Conservation (phyloP, 35 echinoderm and acorn worm species). For the Ophioderma brevispina region DNA sequence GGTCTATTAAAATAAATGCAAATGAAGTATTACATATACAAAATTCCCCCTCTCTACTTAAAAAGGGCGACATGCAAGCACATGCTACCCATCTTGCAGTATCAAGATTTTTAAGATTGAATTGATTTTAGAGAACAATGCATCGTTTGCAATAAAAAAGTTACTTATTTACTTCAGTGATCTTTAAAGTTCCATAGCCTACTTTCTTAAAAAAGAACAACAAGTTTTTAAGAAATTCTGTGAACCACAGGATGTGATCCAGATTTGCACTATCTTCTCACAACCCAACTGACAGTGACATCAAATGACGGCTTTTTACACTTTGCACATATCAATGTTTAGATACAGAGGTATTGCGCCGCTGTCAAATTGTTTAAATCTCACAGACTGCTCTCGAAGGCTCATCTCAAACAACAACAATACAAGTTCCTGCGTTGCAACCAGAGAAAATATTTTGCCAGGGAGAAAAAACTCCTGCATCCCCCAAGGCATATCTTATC, state of each 20-base stretch:
- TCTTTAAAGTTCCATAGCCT: too few species aligned
- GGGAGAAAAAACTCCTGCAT: background rate
- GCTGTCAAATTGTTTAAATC: background rate
- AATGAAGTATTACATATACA: too few species aligned
- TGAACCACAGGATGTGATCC: too few species aligned
- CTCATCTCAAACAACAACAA: conserved; percentile 1
- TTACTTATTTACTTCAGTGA: too few species aligned
- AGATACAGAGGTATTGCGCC: background rate
- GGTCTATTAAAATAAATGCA: too few species aligned
- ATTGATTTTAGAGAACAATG: too few species aligned
- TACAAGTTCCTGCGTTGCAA: background rate
- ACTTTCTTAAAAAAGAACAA: background rate
- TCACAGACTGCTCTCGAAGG: background rate
- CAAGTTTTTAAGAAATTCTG: background rate
- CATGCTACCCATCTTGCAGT: too few species aligned
- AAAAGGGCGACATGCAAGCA: too few species aligned
- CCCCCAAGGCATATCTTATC: background rate
- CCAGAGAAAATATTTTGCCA: background rate
- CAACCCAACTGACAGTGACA: background rate
- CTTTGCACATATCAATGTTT: background rate
- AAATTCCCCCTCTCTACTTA: too few species aligned
- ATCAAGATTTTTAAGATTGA: too few species aligned
- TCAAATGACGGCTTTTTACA: background rate
- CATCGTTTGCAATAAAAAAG: too few species aligned
- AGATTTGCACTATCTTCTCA: background rate